phyloP scores from a whole-genome alignment of 2,113 vertebrate genomes.

The Syngnathus scovelli region DNA sequence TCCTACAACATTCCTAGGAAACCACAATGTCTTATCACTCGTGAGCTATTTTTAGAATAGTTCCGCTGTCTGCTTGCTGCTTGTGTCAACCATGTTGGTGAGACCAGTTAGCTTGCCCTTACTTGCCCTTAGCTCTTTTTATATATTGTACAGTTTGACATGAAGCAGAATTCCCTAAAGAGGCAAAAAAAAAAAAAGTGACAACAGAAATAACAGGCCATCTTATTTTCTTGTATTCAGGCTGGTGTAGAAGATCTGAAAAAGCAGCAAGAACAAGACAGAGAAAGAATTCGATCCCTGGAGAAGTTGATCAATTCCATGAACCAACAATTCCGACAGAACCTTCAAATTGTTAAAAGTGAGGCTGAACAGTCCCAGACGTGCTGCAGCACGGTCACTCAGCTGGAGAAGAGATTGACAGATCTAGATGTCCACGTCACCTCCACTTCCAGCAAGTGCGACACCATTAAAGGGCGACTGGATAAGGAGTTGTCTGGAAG shows the following conservation, averaged over 20 bases:
- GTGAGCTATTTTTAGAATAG: too few species aligned
- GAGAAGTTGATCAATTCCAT: slow-evolving; percentile 79
- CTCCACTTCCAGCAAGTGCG: slow-evolving; percentile 62
- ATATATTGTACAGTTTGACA: too few species aligned
- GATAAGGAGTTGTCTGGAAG: slow-evolving; percentile 66
- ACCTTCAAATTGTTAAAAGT: slow-evolving; percentile 60
- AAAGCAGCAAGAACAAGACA: slow-evolving; percentile 77
- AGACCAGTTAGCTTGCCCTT: too few species aligned
- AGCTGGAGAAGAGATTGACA: slow-evolving; percentile 58
- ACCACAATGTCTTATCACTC: too few species aligned
- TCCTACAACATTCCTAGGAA: background rate
- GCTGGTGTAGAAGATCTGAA: slow-evolving; percentile 74
- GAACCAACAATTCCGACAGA: slow-evolving; percentile 76
- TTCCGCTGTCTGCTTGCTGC: too few species aligned
- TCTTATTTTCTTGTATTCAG: slow-evolving; percentile 15
- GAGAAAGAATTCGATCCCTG: slow-evolving; percentile 75
- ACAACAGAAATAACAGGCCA: background rate
- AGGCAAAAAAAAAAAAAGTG: too few species aligned
- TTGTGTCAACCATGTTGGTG: too few species aligned
- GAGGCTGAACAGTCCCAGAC: slow-evolving; percentile 60
- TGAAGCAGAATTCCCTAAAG: too few species aligned
- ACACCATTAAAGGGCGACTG: slow-evolving; percentile 66
- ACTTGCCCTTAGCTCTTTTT: too few species aligned
- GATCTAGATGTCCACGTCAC: slow-evolving; percentile 71
- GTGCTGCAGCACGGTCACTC: slow-evolving; percentile 67